phyloP scores from a whole-genome alignment of 1,140 invertebrate genomes.

The Antheraea pernyi region DNA sequence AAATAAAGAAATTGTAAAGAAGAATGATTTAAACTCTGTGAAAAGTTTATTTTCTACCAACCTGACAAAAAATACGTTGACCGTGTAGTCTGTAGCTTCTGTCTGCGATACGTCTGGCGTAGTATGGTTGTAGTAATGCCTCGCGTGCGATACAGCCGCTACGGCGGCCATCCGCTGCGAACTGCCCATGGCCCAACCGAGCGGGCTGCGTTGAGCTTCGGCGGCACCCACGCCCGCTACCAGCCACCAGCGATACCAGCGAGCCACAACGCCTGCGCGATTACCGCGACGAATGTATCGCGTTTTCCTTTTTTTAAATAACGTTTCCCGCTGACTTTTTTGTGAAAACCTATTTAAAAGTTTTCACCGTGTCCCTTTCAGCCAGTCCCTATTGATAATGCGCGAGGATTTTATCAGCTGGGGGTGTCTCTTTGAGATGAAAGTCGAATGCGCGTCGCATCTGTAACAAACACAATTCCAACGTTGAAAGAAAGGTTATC shows the following conservation, averaged over 20 bases:
- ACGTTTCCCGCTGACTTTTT: constrained; percentile 10
- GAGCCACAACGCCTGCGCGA: constrained; percentile 63
- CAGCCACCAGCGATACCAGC: constrained; percentile 55
- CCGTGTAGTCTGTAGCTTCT: constrained; percentile 51
- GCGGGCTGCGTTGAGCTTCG: constrained; percentile 65
- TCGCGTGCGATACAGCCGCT: constrained; percentile 62
- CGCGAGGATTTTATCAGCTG: constrained; percentile 39
- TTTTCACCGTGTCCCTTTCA: constrained; percentile 23
- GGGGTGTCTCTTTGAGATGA: constrained; percentile 27
- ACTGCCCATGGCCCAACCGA: constrained; percentile 74
- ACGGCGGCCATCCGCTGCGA: constrained; percentile 67
- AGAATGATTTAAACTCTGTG: too few relatives aligned
- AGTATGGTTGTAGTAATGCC: constrained; percentile 65
- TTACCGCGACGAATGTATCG: constrained; percentile 18
- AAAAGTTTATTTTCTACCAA: constrained; percentile 33
- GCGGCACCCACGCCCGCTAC: constrained; percentile 53
- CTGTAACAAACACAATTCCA: constrained; percentile 49
- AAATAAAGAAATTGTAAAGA: too few relatives aligned
- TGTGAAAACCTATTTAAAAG: constrained; percentile 4
- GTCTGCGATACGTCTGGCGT: constrained; percentile 45
- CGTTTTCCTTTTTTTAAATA: constrained; percentile 9
- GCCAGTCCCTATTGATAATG: constrained; percentile 31
- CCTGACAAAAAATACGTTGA: constrained; percentile 73
- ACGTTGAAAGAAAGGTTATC: neutral
- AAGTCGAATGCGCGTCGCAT: constrained; percentile 36